A percentile compares a stretch with the other conserved stretches of the same genome.
Conservation (phyloP, 1,140 invertebrate species). For the Eupeodes corollae region DNA sequence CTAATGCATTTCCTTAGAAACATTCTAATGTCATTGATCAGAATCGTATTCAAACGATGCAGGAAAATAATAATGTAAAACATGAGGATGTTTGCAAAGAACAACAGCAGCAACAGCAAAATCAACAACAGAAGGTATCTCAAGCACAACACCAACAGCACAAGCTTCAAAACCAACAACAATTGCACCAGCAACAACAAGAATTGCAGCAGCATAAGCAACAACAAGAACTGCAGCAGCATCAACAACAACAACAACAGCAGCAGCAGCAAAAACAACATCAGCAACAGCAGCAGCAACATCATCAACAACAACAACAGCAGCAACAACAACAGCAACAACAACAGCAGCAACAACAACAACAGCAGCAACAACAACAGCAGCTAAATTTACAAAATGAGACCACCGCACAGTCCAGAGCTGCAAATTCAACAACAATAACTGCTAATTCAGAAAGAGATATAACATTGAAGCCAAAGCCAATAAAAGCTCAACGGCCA, state of each 20-base stretch:
- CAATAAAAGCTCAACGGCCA: conserved; percentile 60
- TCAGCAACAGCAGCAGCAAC: conserved; percentile 15
- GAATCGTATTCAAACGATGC: background rate
- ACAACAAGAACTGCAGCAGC: background rate
- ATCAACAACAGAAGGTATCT: background rate
- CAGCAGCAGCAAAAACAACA: background rate
- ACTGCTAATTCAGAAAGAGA: conserved; percentile 38
- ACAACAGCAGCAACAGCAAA: background rate
- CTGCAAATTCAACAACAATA: conserved; percentile 12
- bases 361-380: background rate
- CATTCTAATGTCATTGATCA: too few relatives aligned
- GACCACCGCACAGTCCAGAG: background rate
- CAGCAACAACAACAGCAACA: background rate
- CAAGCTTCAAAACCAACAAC: background rate
- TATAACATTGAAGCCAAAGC: conserved; percentile 73
- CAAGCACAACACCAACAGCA: background rate
- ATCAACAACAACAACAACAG: background rate
- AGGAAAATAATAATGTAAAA: too few relatives aligned
- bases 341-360: background rate
- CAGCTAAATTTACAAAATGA: background rate
- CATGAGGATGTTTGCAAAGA: background rate
- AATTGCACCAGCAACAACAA: conserved; percentile 15
- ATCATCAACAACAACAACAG: background rate
- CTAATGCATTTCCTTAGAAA: background rate
- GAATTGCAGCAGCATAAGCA: background rate